Conservation (phyloP, 2,888 invertebrate species). For the Julus scandinavius region DNA sequence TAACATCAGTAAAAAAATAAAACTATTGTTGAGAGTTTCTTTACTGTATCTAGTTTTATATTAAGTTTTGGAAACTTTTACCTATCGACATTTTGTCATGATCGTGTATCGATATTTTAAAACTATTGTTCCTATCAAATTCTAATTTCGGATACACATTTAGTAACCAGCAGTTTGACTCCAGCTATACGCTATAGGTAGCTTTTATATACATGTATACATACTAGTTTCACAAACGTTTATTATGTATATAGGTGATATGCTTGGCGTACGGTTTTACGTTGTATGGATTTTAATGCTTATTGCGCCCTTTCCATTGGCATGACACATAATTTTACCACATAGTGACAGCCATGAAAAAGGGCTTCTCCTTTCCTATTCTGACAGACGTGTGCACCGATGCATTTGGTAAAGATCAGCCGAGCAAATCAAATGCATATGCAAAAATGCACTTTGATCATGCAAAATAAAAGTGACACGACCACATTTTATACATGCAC, state of each 20-base stretch:
- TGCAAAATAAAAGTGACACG: neutral
- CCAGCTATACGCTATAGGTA: no score
- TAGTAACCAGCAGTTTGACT: no score
- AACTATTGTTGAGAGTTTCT: no score
- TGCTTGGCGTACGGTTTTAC: neutral
- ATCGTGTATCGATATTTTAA: no score
- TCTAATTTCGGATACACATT: no score
- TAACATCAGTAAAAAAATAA: neutral
- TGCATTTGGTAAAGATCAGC: neutral
- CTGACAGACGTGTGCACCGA: neutral
- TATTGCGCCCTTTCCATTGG: neutral
- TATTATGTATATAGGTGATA: no score
- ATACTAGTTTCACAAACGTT: no score
- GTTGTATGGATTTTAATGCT: conserved; percentile 12
- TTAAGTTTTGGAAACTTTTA: no score
- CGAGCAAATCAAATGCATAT: conserved; percentile 12
- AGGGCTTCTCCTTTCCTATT: neutral
- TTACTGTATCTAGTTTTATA: no score
- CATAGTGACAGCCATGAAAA: neutral
- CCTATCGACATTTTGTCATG: no score
- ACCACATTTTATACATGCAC: neutral
- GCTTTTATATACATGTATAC: no score
- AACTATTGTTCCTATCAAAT: no score
- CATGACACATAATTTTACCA: neutral
- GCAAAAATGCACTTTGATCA: conserved; percentile 21